Evolutionary conservation across 2,113 vertebrate species (phyloP).

Genomic region (Loxodonta africana): DNA sequence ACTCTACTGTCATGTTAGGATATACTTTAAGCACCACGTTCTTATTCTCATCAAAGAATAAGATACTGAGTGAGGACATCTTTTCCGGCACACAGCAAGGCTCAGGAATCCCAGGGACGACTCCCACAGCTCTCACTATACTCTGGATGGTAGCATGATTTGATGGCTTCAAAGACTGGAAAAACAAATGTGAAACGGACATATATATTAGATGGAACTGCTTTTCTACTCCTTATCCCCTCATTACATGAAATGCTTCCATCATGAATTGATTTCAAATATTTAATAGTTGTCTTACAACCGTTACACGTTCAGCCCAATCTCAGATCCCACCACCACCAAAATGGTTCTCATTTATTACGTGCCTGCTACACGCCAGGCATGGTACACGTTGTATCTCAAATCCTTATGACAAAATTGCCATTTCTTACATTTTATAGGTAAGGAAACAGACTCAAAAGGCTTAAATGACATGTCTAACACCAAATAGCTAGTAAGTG

Average conservation of each 20-base stretch:
- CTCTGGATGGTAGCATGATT: constrained; percentile 99
- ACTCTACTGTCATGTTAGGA: constrained; percentile 98
- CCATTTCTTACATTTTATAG: not conserved
- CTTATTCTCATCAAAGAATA: constrained; percentile 98
- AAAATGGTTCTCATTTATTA: not conserved
- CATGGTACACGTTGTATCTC: not conserved
- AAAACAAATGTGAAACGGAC: constrained; percentile 1
- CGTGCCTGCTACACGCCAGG: not conserved
- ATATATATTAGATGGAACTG: not conserved
- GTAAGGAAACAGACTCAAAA: not conserved
- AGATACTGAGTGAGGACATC: constrained; percentile 98
- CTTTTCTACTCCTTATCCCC: not conserved
- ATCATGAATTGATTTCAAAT: not conserved
- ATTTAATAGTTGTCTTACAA: not conserved
- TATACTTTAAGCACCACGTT: constrained; percentile 99
- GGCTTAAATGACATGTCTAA: not conserved
- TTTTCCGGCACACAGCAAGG: constrained; percentile 98
- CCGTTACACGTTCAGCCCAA: not conserved
- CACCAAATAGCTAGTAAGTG: not conserved
- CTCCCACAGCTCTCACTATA: constrained; percentile 96
- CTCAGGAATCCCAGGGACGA: constrained; percentile 95
- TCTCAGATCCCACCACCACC: not conserved
- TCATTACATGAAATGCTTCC: not conserved
- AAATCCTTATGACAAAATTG: not conserved
- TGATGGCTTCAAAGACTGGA: constrained; percentile 95